Percentiles rank a stretch among this genome's conserved stretches.
Evolutionary conservation across 2,797 vertebrate genomes (phyloP).

Genomic region (Sebastiscus albofasciatus): DNA sequence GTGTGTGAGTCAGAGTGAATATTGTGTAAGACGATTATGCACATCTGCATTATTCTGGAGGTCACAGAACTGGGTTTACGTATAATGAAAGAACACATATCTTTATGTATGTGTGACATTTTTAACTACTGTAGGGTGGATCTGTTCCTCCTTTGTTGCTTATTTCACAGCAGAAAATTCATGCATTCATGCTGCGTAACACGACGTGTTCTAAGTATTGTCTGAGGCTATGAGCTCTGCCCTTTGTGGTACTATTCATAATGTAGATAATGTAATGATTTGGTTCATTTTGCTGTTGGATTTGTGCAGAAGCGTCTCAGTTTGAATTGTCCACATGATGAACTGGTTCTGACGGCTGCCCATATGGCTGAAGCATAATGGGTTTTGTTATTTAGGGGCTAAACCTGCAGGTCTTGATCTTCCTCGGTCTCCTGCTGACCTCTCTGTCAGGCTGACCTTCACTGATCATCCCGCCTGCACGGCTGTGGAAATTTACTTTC

Average conservation of each 20-base stretch:
- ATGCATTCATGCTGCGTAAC: background rate
- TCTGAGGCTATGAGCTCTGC: background rate
- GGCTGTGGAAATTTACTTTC: background rate
- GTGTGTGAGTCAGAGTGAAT: background rate
- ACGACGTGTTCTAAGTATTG: background rate
- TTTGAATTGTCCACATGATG: conserved; percentile 6
- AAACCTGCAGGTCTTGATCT: conserved; percentile 11
- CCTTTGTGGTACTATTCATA: background rate
- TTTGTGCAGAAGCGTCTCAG: background rate
- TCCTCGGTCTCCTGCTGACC: background rate
- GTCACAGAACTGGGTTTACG: background rate
- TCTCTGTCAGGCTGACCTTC: conserved; percentile 19
- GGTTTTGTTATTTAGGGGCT: conserved; percentile 1
- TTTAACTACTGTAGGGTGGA: background rate
- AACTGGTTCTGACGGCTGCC: conserved; percentile 20
- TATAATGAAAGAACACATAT: background rate
- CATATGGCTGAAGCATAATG: background rate
- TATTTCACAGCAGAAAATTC: background rate
- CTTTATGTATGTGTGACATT: background rate
- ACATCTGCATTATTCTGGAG: background rate
- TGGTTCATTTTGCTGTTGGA: background rate
- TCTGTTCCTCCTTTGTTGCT: background rate
- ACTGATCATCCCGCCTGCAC: background rate
- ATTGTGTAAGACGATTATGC: conserved; percentile 16
- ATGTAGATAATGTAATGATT: background rate